Conservation (phyloP, 1,140 invertebrate genomes). For the Ips typographus region DNA sequence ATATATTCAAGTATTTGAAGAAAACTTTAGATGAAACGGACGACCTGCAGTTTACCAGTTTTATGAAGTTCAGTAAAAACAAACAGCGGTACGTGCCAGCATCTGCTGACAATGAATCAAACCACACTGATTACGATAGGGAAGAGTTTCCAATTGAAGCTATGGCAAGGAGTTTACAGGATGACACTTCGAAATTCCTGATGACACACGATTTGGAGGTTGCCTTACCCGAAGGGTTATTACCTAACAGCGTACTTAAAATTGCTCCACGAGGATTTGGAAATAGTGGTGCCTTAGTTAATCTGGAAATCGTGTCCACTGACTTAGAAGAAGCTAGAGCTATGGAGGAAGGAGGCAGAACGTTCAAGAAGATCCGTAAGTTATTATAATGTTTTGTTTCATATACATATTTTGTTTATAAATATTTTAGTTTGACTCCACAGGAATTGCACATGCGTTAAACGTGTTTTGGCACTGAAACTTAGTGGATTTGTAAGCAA, state of each 20-base stretch:
- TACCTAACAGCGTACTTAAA: slow-evolving; percentile 68
- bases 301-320: slow-evolving; percentile 65
- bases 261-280: slow-evolving; percentile 71
- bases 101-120: not conserved
- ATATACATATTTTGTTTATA: no score
- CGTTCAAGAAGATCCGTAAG: slow-evolving; percentile 20
- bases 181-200: slow-evolving; percentile 69
- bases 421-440: no score
- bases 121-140: slow-evolving; percentile 23
- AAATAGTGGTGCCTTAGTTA: slow-evolving; percentile 69
- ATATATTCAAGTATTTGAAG: slow-evolving; percentile 70
- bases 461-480: no score
- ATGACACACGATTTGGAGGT: slow-evolving; percentile 74
- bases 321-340: slow-evolving; percentile 43
- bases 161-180: slow-evolving; percentile 67
- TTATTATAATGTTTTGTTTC: no score
- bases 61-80: slow-evolving; percentile 69
- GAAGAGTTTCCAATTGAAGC: slow-evolving; percentile 63
- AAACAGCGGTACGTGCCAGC: not conserved
- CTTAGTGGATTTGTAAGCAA: no score
- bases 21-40: slow-evolving; percentile 61
- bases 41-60: slow-evolving; percentile 69
- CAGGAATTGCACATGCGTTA: no score
- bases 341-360: slow-evolving; percentile 8
- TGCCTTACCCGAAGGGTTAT: slow-evolving; percentile 67